A percentile compares a stretch with the other conserved stretches of the same genome.
Conservation (phyloP, 2,113 vertebrate genomes). For the Psittacara wagleri region DNA sequence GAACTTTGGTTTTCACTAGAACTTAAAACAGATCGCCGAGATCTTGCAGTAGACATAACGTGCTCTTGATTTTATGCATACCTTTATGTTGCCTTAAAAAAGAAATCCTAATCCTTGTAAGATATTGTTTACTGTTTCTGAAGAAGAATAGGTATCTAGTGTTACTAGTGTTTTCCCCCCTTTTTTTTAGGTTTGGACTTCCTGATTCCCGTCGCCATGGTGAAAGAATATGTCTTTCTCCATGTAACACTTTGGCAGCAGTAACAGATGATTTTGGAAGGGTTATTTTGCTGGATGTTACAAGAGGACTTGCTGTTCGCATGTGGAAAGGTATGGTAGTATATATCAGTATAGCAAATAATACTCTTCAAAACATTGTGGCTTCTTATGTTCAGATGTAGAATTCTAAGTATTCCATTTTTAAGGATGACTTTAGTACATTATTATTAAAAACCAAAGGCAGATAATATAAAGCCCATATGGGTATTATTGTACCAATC, state of each 20-base stretch:
- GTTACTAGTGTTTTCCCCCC: not conserved
- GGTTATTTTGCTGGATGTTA: constrained; percentile 89
- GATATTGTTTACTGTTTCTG: not conserved
- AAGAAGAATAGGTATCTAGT: not conserved
- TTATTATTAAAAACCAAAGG: not conserved
- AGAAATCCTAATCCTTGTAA: not conserved
- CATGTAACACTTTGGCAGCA: constrained; percentile 93
- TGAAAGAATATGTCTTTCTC: constrained; percentile 92
- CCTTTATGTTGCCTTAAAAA: not conserved
- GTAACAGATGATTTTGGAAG: constrained; percentile 97
- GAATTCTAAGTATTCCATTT: not conserved
- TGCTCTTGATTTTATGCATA: not conserved
- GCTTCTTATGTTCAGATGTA: not conserved
- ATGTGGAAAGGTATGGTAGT: constrained; percentile 95
- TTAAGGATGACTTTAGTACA: not conserved
- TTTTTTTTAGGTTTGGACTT: constrained; percentile 86
- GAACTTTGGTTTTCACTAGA: not conserved
- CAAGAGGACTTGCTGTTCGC: constrained; percentile 87
- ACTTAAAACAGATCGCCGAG: not conserved
- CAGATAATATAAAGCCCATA: not conserved
- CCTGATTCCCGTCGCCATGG: constrained; percentile 95
- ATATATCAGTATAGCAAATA: not conserved
- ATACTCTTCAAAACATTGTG: not conserved
- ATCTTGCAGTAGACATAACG: not conserved
- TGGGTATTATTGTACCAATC: not conserved